A percentile compares a stretch with the other conserved stretches of the same genome.
Conservation (phyloP, 2,113 vertebrate genomes). For the Chelonoidis abingdonii region DNA sequence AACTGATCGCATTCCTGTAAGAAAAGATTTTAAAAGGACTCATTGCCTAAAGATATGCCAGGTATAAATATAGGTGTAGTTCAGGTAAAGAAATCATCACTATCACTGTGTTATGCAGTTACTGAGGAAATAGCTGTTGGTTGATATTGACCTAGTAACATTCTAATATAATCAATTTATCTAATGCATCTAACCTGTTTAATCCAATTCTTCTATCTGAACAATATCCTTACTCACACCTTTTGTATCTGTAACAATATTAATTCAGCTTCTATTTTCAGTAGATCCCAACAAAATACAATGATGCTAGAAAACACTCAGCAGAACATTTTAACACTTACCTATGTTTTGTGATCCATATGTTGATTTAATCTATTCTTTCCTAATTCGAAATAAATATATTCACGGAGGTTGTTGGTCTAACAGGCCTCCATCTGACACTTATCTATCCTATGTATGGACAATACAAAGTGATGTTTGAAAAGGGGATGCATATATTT, state of each 20-base stretch:
- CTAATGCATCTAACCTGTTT: background rate
- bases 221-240: background rate
- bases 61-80: too few species aligned
- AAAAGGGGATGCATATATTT: background rate
- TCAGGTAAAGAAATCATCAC: background rate
- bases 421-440: background rate
- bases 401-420: fast-evolving
- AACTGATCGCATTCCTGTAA: background rate
- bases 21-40: background rate
- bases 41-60: background rate
- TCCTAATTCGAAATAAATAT: background rate
- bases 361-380: background rate
- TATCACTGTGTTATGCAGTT: background rate
- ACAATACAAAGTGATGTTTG: background rate
- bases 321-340: background rate
- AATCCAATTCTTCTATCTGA: background rate
- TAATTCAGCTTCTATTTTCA: background rate
- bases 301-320: background rate
- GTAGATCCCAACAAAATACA: background rate
- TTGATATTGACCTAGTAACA: background rate
- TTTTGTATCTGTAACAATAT: background rate
- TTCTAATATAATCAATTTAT: background rate
- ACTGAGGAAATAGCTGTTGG: background rate
- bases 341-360: background rate
- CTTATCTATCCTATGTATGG: background rate